Evolutionary conservation across 1,140 invertebrate genomes (phyloP), one percentile per base, ranked within the genome.

Genomic region (Aphidius gifuensis): DNA sequence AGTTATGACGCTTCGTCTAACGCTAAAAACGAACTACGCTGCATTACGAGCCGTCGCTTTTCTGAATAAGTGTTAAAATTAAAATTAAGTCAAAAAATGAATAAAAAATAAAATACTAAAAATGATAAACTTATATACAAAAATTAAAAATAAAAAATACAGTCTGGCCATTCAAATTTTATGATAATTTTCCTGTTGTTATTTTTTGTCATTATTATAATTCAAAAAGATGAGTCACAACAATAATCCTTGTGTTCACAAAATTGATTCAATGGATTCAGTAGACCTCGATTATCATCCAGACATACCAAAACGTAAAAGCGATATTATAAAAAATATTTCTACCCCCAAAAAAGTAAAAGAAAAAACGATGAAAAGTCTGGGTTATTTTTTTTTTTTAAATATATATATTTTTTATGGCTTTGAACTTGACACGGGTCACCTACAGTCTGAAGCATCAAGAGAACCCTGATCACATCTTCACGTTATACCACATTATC

Each of bases 381-480:
- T 5, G 39, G 48, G 21, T 32, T 43, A 43, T 45, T 45, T 8
- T 23, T 11, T 57, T 38, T 8, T 40, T 16, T 7, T 16, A 1
- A 2, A 42, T n/a, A 56, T 7, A 56, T 6, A 23, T 5, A 39
- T 21, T 50, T 6, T 6, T 11, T 5, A 69, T 65, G 69, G 75
- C 75, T 78, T 80, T 79, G 77, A 80, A 79, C 76, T 79, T 77
- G 73, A 77, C 73, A 75, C 73, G 73, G 76, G 73, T 78, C 75
- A 76, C 69, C 71, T 78, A 69, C 69, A 71, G 49, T 23, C 49
- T 23, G 32, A 50, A 16, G 32, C 16, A 50, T 32, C 23, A 32
- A 32, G 23, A 32, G 23, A 32, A 32, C 23, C 23, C 23, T 32
- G 23, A 32, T 32, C 23, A 32, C 23, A 32, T 32, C 23, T 53